A percentile compares a stretch with the other conserved stretches of the same genome.
phyloP scores from a whole-genome alignment of 2,113 vertebrate species.

The Peromyscus californicus region DNA sequence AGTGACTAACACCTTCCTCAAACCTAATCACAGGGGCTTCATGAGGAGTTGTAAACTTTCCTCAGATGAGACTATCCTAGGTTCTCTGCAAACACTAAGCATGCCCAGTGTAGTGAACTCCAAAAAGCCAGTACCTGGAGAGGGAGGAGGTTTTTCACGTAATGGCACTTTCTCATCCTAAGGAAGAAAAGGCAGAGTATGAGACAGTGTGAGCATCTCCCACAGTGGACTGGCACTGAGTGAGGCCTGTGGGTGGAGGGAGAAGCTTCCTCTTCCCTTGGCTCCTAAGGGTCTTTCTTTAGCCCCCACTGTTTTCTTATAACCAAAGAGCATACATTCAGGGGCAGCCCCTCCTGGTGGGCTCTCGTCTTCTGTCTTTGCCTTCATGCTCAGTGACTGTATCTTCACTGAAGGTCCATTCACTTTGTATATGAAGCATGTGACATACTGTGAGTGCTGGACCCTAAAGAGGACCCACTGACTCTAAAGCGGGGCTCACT shows the following conservation, averaged over 20 bases:
- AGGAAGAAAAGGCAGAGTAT: conserved; percentile 65
- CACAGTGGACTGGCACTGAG: neutral
- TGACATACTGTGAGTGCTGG: rapidly evolving
- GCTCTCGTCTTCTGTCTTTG: neutral
- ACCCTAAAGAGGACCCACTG: neutral
- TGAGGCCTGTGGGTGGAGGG: neutral
- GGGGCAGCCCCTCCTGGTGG: neutral
- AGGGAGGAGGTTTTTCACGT: conserved; percentile 82
- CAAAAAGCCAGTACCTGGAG: conserved; percentile 88
- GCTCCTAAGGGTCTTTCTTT: neutral
- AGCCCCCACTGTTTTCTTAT: neutral
- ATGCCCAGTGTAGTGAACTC: neutral
- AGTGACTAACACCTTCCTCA: neutral
- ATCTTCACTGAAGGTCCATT: neutral
- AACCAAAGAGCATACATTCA: neutral
- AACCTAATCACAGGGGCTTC: neutral
- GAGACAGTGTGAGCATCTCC: neutral
- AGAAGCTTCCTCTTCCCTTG: neutral
- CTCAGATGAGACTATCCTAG: neutral
- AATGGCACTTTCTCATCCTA: conserved; percentile 83
- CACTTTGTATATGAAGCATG: neutral
- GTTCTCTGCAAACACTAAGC: neutral
- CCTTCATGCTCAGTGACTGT: neutral
- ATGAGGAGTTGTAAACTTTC: neutral
- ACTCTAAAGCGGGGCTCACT: neutral